Conservation (phyloP, 2,113 vertebrate genomes). For the Tenrec ecaudatus region DNA sequence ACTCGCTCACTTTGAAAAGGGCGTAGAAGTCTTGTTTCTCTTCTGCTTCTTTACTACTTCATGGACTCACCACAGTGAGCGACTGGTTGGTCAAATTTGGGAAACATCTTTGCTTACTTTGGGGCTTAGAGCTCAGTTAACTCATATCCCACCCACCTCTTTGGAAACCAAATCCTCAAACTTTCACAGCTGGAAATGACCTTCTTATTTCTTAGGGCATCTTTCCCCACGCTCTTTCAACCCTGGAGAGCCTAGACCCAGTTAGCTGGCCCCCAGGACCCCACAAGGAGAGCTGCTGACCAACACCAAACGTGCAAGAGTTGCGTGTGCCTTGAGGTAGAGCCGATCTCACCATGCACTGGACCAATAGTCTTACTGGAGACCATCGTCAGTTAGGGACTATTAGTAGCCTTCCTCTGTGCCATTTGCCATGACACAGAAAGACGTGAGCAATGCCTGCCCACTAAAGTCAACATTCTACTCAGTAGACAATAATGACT, state of each 20-base stretch:
- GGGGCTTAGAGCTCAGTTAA: slow-evolving; percentile 51
- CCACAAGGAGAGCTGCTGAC: slow-evolving; percentile 43
- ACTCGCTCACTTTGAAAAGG: neutral
- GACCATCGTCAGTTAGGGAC: neutral
- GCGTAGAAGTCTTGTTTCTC: neutral
- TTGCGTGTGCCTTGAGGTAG: neutral
- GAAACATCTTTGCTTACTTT: slow-evolving; percentile 31
- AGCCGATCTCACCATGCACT: neutral
- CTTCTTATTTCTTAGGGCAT: neutral
- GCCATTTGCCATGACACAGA: neutral
- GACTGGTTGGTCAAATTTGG: neutral
- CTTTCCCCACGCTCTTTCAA: slow-evolving; percentile 73
- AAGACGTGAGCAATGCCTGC: neutral
- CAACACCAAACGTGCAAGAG: slow-evolving; percentile 2
- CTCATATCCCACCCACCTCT: slow-evolving; percentile 29
- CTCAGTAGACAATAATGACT: neutral
- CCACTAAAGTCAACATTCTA: neutral
- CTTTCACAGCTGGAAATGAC: slow-evolving; percentile 58
- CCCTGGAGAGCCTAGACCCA: slow-evolving; percentile 54
- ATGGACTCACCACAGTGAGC: neutral
- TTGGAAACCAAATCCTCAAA: slow-evolving; percentile 60
- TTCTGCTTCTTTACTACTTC: neutral
- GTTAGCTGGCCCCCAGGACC: neutral
- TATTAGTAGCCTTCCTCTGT: neutral
- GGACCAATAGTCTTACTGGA: neutral